Percentiles rank a stretch among this genome's conserved stretches.
Conservation (phyloP, 2,113 vertebrate genomes). For the Actenoides hombroni region DNA sequence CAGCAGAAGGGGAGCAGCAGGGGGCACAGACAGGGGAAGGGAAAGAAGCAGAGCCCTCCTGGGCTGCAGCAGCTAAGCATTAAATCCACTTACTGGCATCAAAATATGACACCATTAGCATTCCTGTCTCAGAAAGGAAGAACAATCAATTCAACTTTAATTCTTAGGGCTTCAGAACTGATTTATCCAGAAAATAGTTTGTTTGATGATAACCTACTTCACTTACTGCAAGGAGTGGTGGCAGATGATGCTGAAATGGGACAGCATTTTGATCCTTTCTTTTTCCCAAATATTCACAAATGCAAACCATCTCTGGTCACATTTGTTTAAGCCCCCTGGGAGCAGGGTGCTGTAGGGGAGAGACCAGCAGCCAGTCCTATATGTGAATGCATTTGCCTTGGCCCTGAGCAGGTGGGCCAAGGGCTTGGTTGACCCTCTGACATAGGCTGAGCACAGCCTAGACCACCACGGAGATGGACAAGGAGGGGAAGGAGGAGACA, state of each 20-base stretch:
- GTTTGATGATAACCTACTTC: not conserved
- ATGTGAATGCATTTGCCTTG: not conserved
- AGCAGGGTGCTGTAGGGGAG: not conserved
- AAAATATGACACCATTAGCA: not conserved
- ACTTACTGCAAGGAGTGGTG: not conserved
- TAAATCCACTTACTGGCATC: not conserved
- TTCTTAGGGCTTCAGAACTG: not conserved
- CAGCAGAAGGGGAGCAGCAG: not conserved
- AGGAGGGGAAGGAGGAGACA: not conserved
- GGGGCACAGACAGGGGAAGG: not conserved
- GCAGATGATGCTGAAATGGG: not conserved
- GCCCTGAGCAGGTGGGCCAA: not conserved
- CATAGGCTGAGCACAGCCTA: not conserved
- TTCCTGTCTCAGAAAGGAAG: not conserved
- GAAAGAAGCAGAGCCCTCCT: not conserved
- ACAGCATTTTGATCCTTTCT: not conserved
- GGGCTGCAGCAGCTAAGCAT: not conserved
- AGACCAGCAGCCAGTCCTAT: not conserved
- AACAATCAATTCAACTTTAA: not conserved
- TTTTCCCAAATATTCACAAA: not conserved
- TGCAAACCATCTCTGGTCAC: not conserved
- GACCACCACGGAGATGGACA: rapidly evolving
- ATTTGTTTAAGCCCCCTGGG: not conserved
- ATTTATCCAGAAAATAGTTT: not conserved
- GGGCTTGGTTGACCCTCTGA: not conserved